These are phyloP conservation scores for Ornithoptera alexandrae DNA, from an alignment of 2,888 invertebrate species.

Conservation along the genomic window DNA sequence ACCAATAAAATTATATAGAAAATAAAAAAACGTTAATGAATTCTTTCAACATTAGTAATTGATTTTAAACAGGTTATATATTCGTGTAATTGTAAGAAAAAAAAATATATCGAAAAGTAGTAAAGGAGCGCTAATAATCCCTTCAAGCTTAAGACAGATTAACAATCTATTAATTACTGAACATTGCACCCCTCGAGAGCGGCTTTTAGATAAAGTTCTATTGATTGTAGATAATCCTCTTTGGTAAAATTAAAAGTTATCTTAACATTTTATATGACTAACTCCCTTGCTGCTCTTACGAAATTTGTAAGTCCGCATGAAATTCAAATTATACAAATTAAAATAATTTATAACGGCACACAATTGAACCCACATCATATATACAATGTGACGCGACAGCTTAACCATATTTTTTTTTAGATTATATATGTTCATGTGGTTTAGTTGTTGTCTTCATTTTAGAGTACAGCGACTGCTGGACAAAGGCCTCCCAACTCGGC, in stretches of 20 bases:
- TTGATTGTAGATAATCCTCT: no score
- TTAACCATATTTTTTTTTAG: not conserved
- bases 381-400: not conserved
- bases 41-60: not conserved
- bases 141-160: not conserved
- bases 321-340: not conserved
- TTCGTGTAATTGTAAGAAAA: not conserved
- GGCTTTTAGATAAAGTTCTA: not conserved
- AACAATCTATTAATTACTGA: conserved; percentile 8
- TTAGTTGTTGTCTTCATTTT: no score
- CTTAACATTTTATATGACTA: no score
- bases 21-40: not conserved
- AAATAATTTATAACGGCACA: not conserved
- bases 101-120: not conserved
- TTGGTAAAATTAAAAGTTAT: no score
- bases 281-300: no score
- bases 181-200: conserved; percentile 2
- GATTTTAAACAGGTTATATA: not conserved
- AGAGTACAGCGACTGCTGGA: no score
- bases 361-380: no score
- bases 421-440: no score
- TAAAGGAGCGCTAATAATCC: not conserved
- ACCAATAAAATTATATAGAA: no score
- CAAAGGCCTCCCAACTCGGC: no score
- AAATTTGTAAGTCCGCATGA: not conserved